Evolutionary conservation across 2,888 invertebrate genomes (phyloP).

Genomic region (Onthophagus sagittarius): DNA sequence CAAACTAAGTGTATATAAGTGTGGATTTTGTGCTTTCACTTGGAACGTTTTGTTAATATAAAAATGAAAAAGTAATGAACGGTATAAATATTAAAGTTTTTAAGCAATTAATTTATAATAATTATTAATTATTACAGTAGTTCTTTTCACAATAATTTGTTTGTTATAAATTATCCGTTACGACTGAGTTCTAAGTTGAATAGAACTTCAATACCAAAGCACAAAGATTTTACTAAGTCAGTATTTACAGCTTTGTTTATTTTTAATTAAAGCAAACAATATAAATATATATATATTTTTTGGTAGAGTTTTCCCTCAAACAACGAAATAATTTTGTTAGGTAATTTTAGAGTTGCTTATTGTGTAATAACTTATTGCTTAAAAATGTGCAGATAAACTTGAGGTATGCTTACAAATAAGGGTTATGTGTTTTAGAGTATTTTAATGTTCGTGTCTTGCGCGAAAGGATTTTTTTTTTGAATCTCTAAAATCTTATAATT

Average conservation of each 20-base stretch:
- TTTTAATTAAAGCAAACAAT: background rate
- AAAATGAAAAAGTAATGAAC: too few species aligned
- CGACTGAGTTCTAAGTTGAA: background rate
- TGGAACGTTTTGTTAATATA: too few species aligned
- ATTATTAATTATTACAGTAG: too few species aligned
- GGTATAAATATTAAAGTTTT: too few species aligned
- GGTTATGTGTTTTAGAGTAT: too few species aligned
- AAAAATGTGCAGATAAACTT: background rate
- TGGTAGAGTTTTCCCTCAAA: background rate
- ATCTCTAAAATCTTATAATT: too few species aligned
- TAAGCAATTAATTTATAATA: too few species aligned
- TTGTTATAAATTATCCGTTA: background rate
- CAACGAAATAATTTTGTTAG: background rate
- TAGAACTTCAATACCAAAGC: background rate
- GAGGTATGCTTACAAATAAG: background rate
- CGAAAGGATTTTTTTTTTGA: too few species aligned
- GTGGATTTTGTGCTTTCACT: too few species aligned
- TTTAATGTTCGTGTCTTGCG: too few species aligned
- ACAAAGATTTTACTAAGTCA: background rate
- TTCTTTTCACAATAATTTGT: background rate
- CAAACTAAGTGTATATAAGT: too few species aligned
- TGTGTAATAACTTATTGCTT: background rate
- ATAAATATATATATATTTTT: background rate
- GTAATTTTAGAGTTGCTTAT: background rate
- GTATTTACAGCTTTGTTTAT: background rate